Evolutionary conservation across 2,113 vertebrate genomes (phyloP).

Genomic region (Petrocephalus microphthalmus): DNA sequence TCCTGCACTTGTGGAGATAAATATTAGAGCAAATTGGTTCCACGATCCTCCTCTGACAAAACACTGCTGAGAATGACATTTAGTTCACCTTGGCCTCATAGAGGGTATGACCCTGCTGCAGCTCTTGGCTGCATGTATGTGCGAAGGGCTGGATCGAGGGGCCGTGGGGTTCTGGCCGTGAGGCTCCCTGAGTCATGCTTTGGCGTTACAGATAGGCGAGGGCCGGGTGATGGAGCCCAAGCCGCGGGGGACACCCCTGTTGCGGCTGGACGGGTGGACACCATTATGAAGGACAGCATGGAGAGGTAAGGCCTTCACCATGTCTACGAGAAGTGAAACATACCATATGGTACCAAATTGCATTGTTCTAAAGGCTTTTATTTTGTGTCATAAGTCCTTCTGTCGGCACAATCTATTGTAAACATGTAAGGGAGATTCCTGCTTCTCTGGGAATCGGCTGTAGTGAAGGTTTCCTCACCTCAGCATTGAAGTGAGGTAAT

Average conservation of each 20-base stretch:
- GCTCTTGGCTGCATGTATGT: background rate
- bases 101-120: background rate
- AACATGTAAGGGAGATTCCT: background rate
- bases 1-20: background rate
- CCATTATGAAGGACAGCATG: conserved; percentile 51
- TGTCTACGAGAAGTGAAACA: too few species aligned
- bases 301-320: conserved; percentile 53
- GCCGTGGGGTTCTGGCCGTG: background rate
- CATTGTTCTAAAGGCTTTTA: background rate
- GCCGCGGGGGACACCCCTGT: conserved; percentile 39
- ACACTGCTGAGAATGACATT: background rate
- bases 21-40: background rate
- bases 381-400: background rate
- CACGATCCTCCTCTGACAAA: background rate
- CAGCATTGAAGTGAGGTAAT: background rate
- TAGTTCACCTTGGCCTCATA: background rate
- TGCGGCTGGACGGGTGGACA: conserved; percentile 42
- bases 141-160: background rate
- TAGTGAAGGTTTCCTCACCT: background rate
- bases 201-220: conserved; percentile 53
- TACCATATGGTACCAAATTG: background rate
- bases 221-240: conserved; percentile 52
- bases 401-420: background rate
- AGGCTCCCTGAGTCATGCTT: background rate
- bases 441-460: background rate